Percentiles rank a stretch among this genome's conserved stretches.
Evolutionary conservation across 2,797 vertebrate species (phyloP).

Genomic region (Scomberomorus guttatus): DNA sequence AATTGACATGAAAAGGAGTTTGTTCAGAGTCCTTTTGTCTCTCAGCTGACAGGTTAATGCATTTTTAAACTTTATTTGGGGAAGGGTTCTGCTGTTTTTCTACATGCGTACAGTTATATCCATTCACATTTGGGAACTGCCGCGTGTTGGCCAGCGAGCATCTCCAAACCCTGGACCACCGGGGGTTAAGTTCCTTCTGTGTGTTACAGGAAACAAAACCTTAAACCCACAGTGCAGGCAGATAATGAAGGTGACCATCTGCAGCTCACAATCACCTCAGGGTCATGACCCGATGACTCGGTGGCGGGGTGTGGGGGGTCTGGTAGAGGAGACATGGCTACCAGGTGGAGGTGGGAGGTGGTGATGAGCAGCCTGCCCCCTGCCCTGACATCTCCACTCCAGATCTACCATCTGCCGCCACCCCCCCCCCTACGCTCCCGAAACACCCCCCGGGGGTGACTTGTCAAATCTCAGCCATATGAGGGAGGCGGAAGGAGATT

Average conservation of each 20-base stretch:
- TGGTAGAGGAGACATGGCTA: constrained; percentile 43
- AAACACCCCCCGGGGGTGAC: constrained; percentile 51
- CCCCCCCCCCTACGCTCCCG: constrained; percentile 58
- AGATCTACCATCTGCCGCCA: constrained; percentile 87
- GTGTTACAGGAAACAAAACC: constrained; percentile 35
- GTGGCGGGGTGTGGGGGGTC: constrained; percentile 11
- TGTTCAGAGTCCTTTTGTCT: constrained; percentile 26
- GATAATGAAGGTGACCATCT: constrained; percentile 73
- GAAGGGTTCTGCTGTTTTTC: neutral
- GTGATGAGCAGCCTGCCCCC: constrained; percentile 68
- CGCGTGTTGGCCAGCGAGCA: neutral
- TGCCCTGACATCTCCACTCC: constrained; percentile 71
- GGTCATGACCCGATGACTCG: constrained; percentile 75
- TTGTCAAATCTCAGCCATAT: constrained; percentile 66
- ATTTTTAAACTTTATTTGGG: neutral
- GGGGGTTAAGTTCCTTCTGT: constrained; percentile 1
- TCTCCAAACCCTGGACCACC: neutral
- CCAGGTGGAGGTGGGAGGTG: constrained; percentile 85
- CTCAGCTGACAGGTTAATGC: constrained; percentile 8
- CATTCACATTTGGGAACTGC: neutral
- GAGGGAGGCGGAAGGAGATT: constrained; percentile 54
- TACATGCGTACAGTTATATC: neutral
- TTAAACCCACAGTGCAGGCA: constrained; percentile 8
- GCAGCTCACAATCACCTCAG: constrained; percentile 67
- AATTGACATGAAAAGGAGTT: neutral